These are phyloP conservation scores for Calliscelio sp. DNA, from an alignment of 2,888 invertebrate species.

Conservation along the genomic window DNA sequence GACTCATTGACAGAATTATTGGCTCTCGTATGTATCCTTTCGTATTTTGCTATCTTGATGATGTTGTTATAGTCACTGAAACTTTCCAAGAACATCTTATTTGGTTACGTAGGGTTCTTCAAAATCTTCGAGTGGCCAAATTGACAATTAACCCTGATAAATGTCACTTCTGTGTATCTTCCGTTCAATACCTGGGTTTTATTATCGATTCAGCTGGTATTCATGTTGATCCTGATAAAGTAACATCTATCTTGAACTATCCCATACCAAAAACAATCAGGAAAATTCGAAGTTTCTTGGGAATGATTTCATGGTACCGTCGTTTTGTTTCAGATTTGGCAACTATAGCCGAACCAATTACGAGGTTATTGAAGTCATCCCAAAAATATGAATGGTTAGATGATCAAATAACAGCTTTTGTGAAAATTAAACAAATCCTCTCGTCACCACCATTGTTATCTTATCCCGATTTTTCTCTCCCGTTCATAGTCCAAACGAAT, in stretches of 20 bases:
- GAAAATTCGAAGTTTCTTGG: not conserved
- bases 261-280: too few species aligned
- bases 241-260: not conserved
- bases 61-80: constrained; percentile 53
- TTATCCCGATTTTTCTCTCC: constrained; percentile 43
- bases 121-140: not conserved
- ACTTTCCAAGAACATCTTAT: constrained; percentile 22
- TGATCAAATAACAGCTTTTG: constrained; percentile 12
- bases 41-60: too few species aligned
- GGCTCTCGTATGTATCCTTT: not conserved
- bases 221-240: constrained; percentile 7
- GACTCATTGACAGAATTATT: not conserved
- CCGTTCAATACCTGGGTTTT: constrained; percentile 5
- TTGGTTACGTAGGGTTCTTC: not conserved
- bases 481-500: constrained; percentile 51
- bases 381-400: constrained; percentile 36
- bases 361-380: constrained; percentile 10
- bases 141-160: constrained; percentile 4
- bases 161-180: not conserved
- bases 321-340: not conserved
- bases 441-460: constrained; percentile 10
- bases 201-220: not conserved
- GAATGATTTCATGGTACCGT: constrained; percentile 12
- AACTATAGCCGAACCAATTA: not conserved
- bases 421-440: not conserved